Base-by-base conservation (phyloP, 2,888 invertebrate species). In the Caenorhabditis sp. region DNA sequence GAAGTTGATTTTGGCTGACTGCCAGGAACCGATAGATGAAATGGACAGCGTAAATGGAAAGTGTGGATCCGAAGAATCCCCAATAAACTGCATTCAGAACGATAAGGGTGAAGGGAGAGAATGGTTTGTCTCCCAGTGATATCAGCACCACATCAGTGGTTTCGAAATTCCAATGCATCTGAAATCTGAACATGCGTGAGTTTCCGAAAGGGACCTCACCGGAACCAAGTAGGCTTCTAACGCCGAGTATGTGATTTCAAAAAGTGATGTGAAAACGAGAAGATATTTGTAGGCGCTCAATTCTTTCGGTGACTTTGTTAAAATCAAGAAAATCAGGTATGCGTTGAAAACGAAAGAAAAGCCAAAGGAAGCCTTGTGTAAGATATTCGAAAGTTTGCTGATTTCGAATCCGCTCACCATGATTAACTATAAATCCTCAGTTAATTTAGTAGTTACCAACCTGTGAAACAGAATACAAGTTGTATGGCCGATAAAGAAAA, bases 1-100 rank as follows among this genome's bases (percentile, higher is more conserved):
- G 12, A 0, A 49, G 14, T 7, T 31, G 16, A n/a, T 49, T 47
- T 28, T 24, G 31, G 19, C 38, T 31, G 12, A 69, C n/a, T 24
- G 38, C 49, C 12, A 72, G 35, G 14, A 49, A 76, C 26, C 76
- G 68, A 26, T 68, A 76, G 12, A 76, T 59, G 19, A 76, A 76
- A 35, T 68, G 68, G 8, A 76, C 68, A 12, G 59, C 59, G 51
- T 64, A 76, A 3, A 76, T 38, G 3, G 68, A 56, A 24, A 76
- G 12, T 0, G 76, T 54, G 1, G 47, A 44, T 24, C 76, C 76
- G 26, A 59, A 76, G 10, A 58, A 59, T 16, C 59, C 76, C 58
- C 76, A 76, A n/a, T 74, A 64, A 7, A 51, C 12, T 19, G 56
- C 26, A 56, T 56, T 56, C 12, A 56, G 16, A 28, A 56, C 22